phyloP scores from a whole-genome alignment of 2,888 invertebrate genomes.

The Perizoma affinitatum region DNA sequence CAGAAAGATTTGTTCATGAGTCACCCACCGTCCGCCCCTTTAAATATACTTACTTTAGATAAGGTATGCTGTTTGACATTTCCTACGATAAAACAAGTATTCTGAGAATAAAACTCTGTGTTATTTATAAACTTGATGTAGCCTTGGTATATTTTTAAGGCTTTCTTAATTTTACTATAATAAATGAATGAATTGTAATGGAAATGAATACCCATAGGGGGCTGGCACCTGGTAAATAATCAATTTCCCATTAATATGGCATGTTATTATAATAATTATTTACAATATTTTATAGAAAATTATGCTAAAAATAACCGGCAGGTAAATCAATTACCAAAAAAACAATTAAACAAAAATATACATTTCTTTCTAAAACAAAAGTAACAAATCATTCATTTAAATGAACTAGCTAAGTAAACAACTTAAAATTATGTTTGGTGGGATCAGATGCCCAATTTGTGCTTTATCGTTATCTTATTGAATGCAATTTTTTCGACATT shows the following conservation, averaged over 20 bases:
- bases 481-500: no score
- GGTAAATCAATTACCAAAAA: conserved; percentile 49
- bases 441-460: conserved; percentile 1
- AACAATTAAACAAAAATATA: conserved; percentile 59
- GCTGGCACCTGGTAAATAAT: conserved; percentile 13
- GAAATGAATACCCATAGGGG: no score
- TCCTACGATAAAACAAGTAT: no score
- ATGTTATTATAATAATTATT: conserved; percentile 26
- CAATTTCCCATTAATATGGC: conserved; percentile 26
- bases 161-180: no score
- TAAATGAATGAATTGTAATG: no score
- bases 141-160: no score
- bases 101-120: no score
- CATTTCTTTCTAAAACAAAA: conserved; percentile 77
- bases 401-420: conserved; percentile 60
- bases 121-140: no score
- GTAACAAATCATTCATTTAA: conserved; percentile 59
- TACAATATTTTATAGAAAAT: conserved; percentile 33
- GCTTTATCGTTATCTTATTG: not conserved
- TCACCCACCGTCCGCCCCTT: no score
- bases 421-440: conserved; percentile 50
- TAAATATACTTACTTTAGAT: no score
- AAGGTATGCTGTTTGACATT: no score
- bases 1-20: no score
- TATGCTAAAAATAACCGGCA: conserved; percentile 37